Evolutionary conservation across 2,888 invertebrate species (phyloP), one percentile per base, ranked within the genome.

Genomic region (Aplocera efformata): DNA sequence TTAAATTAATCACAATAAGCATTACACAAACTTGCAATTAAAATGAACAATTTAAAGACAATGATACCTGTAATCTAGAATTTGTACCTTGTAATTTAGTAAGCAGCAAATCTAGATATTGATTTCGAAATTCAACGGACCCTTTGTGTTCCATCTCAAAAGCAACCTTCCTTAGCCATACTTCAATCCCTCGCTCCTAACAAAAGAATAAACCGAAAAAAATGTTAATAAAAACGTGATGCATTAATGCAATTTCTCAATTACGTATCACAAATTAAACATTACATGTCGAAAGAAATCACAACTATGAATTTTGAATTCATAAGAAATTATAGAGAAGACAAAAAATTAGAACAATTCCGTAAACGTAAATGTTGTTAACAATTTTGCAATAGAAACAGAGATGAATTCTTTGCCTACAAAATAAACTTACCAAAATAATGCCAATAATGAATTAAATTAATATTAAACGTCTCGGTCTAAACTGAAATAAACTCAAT

Each of bases 251-350:
- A 82, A 77, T 75, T 55, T 76, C 75, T 75, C 68, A 77, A 79
- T 79, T 77, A 79, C 73, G 75, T 88, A 88, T 88, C 88, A 88
- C 88, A 88, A 86, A 82, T 55, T 44, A 82, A 86, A 88, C 86
- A 88, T 88, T 88, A 78, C 77, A 88, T 88, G 88, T 88, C 82
- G 79, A 81, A 88, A 79, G 73, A 86, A 89, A 89, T 89, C 89
- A 89, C 89, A 89, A 86, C 71, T 85, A 85, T 88, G 89, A 89
- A 89, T 89, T 89, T 88, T 74, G 57, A 88, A 89, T 89, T 89
- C 89, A 88, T 76, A 79, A 76, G 74, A 74, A 67, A 51, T 60
- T 68, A 83, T 75, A 64, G 63, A 75, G 77, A 73, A 55, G 72
- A 79, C 72, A 79, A 82, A 79, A 49, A 17, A 82, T 79, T 79